Evolutionary conservation across 2,113 vertebrate species (phyloP).

Genomic region (Anser brachyrhynchus): DNA sequence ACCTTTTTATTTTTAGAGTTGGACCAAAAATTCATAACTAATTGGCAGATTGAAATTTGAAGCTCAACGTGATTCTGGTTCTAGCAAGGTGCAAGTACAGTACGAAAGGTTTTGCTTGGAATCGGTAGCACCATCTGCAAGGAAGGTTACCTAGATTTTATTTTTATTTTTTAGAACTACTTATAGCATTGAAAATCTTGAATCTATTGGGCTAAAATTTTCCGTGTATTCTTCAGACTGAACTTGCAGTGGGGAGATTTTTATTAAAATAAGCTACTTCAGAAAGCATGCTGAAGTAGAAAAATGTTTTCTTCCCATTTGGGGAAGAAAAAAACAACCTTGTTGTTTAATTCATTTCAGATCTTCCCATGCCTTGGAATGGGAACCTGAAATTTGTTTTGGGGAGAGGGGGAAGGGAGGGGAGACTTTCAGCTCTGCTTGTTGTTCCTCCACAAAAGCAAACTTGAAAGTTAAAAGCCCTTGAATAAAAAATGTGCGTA

Average conservation of each 20-base stretch:
- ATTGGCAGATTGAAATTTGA: not conserved
- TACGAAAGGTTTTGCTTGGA: not conserved
- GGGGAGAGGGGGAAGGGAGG: not conserved
- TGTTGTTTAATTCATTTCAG: not conserved
- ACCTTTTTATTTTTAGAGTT: constrained; percentile 13
- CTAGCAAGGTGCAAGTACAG: not conserved
- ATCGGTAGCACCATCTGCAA: fast-evolving
- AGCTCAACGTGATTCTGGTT: not conserved
- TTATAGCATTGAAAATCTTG: not conserved
- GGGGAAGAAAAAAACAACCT: not conserved
- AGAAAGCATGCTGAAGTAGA: not conserved
- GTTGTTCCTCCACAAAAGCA: not conserved
- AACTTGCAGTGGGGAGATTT: not conserved
- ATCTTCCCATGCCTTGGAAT: not conserved
- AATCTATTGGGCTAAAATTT: not conserved
- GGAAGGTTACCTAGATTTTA: not conserved
- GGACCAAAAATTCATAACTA: not conserved
- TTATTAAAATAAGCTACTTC: not conserved
- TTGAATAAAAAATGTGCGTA: not conserved
- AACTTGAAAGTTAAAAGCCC: not conserved
- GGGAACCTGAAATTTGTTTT: not conserved
- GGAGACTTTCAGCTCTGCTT: not conserved
- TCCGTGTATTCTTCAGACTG: not conserved
- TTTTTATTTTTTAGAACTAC: not conserved
- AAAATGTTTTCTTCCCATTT: not conserved